Base-by-base conservation (phyloP, 2,888 invertebrate genomes). In the Cistogaster globosa region DNA sequence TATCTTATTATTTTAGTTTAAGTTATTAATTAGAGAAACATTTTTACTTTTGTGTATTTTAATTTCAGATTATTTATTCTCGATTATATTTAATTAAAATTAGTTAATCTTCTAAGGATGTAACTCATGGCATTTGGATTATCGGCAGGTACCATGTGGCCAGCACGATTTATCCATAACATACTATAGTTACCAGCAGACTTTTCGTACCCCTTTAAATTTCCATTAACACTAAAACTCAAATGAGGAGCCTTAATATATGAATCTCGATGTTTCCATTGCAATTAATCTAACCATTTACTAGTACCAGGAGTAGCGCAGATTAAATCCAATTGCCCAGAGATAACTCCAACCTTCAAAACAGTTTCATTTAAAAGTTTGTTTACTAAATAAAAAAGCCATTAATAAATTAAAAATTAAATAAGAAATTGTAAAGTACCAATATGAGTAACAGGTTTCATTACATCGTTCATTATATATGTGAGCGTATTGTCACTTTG, bases 251-350 rank as follows among this genome's bases (percentile, higher is more conserved):
- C 93, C 0, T 91, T 91, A 57, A 92, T 91, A 94, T 96, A 97
- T 0, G 91, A 90, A 0, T 93, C 90, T 48, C 94, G 94, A 22
- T 94, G 94, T 8, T 92, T 90, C 96, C 96, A 97, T 14, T 94
- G 92, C 84, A 97, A 93, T 9, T 94, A 93, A 79, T 96, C 94
- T 0, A 97, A 95, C 97, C 97, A 98, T 42, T 94, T 92, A 38
- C 96, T 93, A 77, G 93, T 93, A 94, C 97, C 97, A 87, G 96
- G 94, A 20, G 97, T 97, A 88, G 96, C 95, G 85, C 97, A 97
- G 89, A 97, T 97, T 20, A 97, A 94, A 92, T 98, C 97, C 85
- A 97, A 93, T 89, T 97, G 97, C 45, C 97, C 97, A 87, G 95
- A 96, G 90, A 96, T 95, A 18, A 97, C 95, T 48, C 94, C 94